phyloP scores from a whole-genome alignment of 2,888 invertebrate species.

The Nymphalis polychloros region DNA sequence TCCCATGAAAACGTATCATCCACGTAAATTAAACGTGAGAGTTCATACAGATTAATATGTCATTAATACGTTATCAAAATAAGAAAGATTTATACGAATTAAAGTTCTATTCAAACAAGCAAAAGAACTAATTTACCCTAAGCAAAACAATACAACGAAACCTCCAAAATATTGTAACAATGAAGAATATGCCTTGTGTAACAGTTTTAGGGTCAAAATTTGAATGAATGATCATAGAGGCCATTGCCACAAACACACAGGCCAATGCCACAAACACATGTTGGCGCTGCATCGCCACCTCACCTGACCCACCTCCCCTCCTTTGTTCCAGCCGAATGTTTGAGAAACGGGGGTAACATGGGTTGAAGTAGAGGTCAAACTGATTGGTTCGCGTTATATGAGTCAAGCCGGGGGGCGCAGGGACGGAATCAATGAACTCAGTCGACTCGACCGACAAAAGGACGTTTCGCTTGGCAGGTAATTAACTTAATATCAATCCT shows the following conservation, averaged over 20 bases:
- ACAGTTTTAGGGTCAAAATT: constrained; percentile 48
- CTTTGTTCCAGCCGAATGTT: constrained; percentile 35
- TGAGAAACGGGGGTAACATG: constrained; percentile 37
- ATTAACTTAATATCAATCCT: constrained; percentile 77
- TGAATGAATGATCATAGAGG: constrained; percentile 46
- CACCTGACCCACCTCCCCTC: constrained; percentile 53
- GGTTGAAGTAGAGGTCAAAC: constrained; percentile 48
- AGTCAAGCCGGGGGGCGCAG: constrained; percentile 65
- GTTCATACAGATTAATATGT: constrained; percentile 47
- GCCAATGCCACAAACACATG: constrained; percentile 78
- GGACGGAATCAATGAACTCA: constrained; percentile 79
- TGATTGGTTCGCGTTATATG: constrained; percentile 57
- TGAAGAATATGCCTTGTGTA: constrained; percentile 23
- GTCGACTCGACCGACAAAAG: constrained; percentile 76
- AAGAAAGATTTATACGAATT: constrained; percentile 29
- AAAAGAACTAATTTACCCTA: constrained; percentile 39
- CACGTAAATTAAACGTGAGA: constrained; percentile 43
- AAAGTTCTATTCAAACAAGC: constrained; percentile 19
- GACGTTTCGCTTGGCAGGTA: constrained; percentile 77
- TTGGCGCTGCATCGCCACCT: constrained; percentile 58
- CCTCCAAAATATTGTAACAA: constrained; percentile 27
- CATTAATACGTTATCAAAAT: constrained; percentile 47
- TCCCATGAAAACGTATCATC: constrained; percentile 43
- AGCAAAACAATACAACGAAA: constrained; percentile 38
- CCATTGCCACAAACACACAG: constrained; percentile 58